Conservation (phyloP, 2,113 vertebrate species). For the Amphilophus citrinellus region DNA sequence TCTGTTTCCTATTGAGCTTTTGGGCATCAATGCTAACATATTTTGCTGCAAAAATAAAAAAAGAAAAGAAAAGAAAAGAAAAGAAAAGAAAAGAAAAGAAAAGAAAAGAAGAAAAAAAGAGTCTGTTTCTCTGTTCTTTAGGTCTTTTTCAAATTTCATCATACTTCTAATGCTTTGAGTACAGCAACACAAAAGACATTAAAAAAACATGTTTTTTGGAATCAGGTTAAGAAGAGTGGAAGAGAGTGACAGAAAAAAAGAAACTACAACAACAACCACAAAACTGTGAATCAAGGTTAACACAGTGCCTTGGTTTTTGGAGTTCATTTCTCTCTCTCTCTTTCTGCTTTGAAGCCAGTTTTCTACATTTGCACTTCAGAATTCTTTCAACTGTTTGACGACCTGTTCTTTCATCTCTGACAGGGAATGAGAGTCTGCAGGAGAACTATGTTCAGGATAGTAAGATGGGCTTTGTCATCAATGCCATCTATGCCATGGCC, state of each 20-base stretch:
- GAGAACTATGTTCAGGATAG: slow-evolving; percentile 98
- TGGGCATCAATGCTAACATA: slow-evolving; percentile 25
- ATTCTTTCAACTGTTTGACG: background rate
- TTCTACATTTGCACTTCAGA: background rate
- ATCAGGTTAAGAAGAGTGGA: background rate
- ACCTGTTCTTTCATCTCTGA: slow-evolving; percentile 4
- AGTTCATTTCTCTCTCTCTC: background rate
- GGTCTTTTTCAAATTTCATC: background rate
- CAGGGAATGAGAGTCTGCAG: slow-evolving; percentile 94
- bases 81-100: too few species aligned
- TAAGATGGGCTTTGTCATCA: slow-evolving; percentile 99
- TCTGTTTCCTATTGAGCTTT: slow-evolving; percentile 37
- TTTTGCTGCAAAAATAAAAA: slow-evolving; percentile 24
- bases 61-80: background rate
- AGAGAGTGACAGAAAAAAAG: background rate
- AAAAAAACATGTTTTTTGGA: background rate
- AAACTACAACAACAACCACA: too few species aligned
- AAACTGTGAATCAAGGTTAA: background rate
- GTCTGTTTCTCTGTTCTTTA: background rate
- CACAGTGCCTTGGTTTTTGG: background rate
- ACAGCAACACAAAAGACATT: background rate
- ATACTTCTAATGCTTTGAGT: background rate
- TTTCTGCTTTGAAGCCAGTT: background rate
- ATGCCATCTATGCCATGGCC: slow-evolving; percentile 98
- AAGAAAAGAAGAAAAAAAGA: background rate